Conservation (phyloP, 1,140 invertebrate genomes). For the Heterodera carotae region DNA sequence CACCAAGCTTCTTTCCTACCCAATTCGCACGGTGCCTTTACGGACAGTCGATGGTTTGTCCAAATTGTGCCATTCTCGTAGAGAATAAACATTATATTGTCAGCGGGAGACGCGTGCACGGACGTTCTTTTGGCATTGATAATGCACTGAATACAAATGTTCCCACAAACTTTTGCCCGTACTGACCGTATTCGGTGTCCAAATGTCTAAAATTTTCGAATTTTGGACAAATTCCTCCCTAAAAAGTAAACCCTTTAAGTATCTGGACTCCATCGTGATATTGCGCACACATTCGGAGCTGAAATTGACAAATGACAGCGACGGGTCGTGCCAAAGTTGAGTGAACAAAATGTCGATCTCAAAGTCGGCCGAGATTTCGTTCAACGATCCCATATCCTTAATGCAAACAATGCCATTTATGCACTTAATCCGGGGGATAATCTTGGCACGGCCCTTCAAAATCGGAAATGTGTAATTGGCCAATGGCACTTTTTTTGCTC, state of each 20-base stretch:
- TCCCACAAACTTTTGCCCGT: no score
- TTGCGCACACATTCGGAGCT: conserved; percentile 60
- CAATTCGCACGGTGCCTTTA: conserved; percentile 62
- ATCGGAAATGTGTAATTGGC: no score
- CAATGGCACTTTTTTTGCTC: conserved; percentile 6
- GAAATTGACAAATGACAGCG: conserved; percentile 56
- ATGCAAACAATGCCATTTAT: no score
- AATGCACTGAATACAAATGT: conserved; percentile 44
- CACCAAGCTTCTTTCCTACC: conserved; percentile 28
- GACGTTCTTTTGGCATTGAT: conserved; percentile 61
- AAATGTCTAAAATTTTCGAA: conserved; percentile 44
- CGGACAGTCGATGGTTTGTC: conserved; percentile 62
- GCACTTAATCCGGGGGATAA: no score
- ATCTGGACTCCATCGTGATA: conserved; percentile 63
- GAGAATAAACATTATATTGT: conserved; percentile 60
- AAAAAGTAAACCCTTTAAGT: conserved; percentile 25
- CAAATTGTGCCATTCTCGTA: conserved; percentile 62
- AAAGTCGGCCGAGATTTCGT: conserved; percentile 64
- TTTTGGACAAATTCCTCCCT: background rate
- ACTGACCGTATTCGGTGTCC: conserved; percentile 59
- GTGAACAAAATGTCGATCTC: conserved; percentile 65
- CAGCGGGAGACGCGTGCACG: conserved; percentile 62
- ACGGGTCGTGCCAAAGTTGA: conserved; percentile 63
- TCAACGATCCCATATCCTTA: conserved; percentile 60
- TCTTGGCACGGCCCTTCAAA: no score